A percentile compares a stretch with the other conserved stretches of the same genome.
phyloP scores from a whole-genome alignment of 2,797 vertebrate species.

The Knipowitschia caucasica region DNA sequence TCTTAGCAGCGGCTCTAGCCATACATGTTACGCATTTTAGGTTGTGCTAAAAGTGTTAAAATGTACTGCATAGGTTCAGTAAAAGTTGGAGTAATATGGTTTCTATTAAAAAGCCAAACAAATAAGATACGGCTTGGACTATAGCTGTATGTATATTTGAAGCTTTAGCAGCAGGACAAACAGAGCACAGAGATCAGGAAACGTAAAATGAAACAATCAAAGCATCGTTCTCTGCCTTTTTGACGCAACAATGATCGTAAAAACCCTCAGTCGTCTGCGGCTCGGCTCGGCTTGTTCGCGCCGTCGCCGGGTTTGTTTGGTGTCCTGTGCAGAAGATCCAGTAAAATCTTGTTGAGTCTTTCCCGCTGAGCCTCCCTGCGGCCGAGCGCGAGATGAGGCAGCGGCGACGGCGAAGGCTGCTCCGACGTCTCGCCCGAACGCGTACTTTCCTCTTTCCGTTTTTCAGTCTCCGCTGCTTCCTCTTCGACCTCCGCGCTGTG shows the following conservation, averaged over 20 bases:
- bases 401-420: constrained; percentile 61
- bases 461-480: constrained; percentile 47
- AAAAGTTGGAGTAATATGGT: constrained; percentile 6
- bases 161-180: constrained; percentile 3
- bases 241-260: constrained; percentile 3
- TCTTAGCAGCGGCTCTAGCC: constrained; percentile 11
- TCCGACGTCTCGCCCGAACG: constrained; percentile 72
- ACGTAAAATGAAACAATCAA: constrained; percentile 11
- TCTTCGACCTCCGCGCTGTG: constrained; percentile 56
- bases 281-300: constrained; percentile 60
- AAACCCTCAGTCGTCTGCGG: constrained; percentile 36
- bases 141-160: constrained; percentile 2
- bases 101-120: constrained; percentile 5
- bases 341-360: constrained; percentile 91
- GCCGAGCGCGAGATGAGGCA: constrained; percentile 76
- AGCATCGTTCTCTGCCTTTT: constrained; percentile 9
- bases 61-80: constrained; percentile 8
- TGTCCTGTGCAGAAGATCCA: constrained; percentile 88
- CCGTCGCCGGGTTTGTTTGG: constrained; percentile 94
- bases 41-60: constrained; percentile 13
- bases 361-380: constrained; percentile 85
- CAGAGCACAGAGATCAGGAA: constrained; percentile 12
- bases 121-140: constrained; percentile 4
- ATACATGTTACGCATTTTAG: background rate
- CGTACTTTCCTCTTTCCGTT: constrained; percentile 64